phyloP scores from a whole-genome alignment of 1,140 invertebrate species.

The Aphaenogaster ashmeadi region DNA sequence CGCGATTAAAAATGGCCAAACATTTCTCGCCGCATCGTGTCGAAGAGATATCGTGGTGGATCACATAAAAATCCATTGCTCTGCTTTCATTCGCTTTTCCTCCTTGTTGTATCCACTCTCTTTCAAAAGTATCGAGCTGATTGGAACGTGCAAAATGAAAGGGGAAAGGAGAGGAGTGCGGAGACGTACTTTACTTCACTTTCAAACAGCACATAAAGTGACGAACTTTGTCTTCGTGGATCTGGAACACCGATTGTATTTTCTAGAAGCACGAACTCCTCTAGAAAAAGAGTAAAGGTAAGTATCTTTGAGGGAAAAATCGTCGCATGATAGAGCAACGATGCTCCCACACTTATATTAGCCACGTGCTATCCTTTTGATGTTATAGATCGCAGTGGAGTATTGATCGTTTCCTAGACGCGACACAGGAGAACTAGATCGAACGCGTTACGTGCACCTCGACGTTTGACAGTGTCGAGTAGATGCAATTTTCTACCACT shows the following conservation, averaged over 20 bases:
- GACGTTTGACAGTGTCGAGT: slow-evolving; percentile 1
- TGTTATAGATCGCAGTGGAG: slow-evolving; percentile 26
- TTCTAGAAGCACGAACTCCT: slow-evolving; percentile 68
- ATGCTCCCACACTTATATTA: slow-evolving; percentile 54
- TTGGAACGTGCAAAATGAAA: slow-evolving; percentile 65
- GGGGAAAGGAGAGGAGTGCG: slow-evolving; percentile 7
- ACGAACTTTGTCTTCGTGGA: slow-evolving; percentile 70
- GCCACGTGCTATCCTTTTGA: slow-evolving; percentile 36
- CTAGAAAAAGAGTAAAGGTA: slow-evolving; percentile 47
- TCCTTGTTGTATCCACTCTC: neutral
- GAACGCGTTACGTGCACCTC: neutral
- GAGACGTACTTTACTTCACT: slow-evolving; percentile 70
- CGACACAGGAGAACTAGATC: neutral
- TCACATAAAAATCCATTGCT: neutral
- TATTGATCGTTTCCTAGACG: slow-evolving; percentile 38
- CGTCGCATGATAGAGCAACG: slow-evolving; percentile 56
- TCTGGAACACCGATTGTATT: slow-evolving; percentile 73
- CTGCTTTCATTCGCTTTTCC: neutral
- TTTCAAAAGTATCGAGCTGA: slow-evolving; percentile 45
- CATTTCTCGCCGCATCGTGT: neutral
- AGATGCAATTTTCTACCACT: slow-evolving; percentile 40
- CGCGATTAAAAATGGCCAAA: neutral
- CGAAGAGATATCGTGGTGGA: neutral
- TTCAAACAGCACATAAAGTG: slow-evolving; percentile 74
- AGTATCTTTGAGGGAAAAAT: slow-evolving; percentile 67